Percentiles rank a stretch among this genome's conserved stretches.
phyloP scores from a whole-genome alignment of 2,797 vertebrate genomes.

The Sus cebifrons region DNA sequence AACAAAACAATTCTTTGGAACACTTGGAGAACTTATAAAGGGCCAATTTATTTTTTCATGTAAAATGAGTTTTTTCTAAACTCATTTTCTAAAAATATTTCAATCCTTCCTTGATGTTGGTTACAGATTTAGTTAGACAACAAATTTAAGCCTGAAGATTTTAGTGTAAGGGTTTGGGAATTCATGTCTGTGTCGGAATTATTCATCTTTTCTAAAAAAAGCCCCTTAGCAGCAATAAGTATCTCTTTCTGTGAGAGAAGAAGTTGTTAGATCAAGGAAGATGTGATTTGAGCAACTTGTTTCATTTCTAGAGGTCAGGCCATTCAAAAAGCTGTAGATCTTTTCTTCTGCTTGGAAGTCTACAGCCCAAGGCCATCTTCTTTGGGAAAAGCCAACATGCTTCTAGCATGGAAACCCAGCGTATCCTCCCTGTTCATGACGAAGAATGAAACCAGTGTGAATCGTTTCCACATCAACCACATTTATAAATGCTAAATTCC shows the following conservation, averaged over 20 bases:
- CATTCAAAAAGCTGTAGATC: not conserved
- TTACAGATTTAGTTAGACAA: conserved; percentile 28
- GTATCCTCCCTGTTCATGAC: conserved; percentile 12
- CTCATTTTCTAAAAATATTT: conserved; percentile 41
- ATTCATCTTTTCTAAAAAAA: not conserved
- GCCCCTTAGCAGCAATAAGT: not conserved
- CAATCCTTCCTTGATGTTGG: not conserved
- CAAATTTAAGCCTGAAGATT: conserved; percentile 14
- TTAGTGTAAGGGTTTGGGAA: not conserved
- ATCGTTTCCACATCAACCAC: not conserved
- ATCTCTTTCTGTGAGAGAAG: not conserved
- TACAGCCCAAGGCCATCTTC: not conserved
- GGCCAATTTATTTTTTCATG: not conserved
- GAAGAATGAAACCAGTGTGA: conserved; percentile 11
- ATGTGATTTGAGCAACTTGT: conserved; percentile 30
- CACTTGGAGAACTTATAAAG: not conserved
- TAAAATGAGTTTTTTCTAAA: conserved; percentile 20
- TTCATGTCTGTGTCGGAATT: accelerated
- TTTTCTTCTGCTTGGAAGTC: conserved; percentile 36
- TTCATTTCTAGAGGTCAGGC: not conserved
- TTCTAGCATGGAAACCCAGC: not conserved
- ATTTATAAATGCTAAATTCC: not conserved
- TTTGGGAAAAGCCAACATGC: not conserved
- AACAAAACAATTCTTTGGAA: not conserved
- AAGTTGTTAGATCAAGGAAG: not conserved